Base-by-base conservation (phyloP, 2,888 invertebrate genomes). In the Drosophila paracracens region DNA sequence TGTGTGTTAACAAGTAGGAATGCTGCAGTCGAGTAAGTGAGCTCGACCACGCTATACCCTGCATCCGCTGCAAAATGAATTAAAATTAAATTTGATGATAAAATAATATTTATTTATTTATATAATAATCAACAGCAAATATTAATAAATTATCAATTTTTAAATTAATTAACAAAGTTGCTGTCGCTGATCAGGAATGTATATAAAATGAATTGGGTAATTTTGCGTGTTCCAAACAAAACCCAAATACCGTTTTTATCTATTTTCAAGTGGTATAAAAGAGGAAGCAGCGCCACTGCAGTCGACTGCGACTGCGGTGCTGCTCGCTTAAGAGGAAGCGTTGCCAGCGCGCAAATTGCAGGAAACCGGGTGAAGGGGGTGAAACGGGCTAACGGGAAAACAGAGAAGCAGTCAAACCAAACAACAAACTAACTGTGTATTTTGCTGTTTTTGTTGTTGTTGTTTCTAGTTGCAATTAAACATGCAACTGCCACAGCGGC, bases 381-480 rank as follows among this genome's bases (percentile, higher is more conserved):
- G 54, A 58, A 46, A 62, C 61, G 58, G 40, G 63, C 71, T 64
- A 76, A 74, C 79, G 64, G 61, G 63, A 73, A 68, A 71, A 71
- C 78, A 40, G 67, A 70, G 67, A 69, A 70, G 79, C 76, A 70
- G 59, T 66, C 76, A 66, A 71, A 73, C 83, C 83, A 56, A 83
- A 46, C 25, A 81, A 79, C 75, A 89, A 76, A 68, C 84, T 80
- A 82, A 82, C 76, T 81, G 59, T 53, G 50, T 61, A 51, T 35
- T 40, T 11, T 27, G 6, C 25, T 48, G 38, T 21, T 36, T 52
- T 52, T 56, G 21, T 38, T 67, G 48, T 31, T 66, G 27, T n/a
- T 35, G 54, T 81, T 89, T 88, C 88, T 85, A 81, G 86, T 85
- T 90, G 90, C 87, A 87, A 87, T 87, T 87, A 87, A 90, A 90